These are phyloP conservation scores for Zygaena filipendulae DNA, from an alignment of 2,888 invertebrate genomes.

Conservation along the genomic window DNA sequence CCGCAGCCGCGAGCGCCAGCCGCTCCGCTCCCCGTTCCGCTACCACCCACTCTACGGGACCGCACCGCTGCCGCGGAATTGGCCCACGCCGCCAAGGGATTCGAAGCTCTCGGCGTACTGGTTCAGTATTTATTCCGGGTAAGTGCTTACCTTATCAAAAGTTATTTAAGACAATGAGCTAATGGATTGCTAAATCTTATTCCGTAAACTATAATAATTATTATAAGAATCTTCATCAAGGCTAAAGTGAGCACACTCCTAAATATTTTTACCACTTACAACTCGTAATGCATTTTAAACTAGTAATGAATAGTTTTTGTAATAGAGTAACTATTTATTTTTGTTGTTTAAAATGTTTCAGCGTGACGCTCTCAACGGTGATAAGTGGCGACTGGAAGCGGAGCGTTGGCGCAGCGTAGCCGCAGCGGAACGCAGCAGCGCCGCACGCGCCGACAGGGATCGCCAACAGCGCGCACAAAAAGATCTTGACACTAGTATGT, in stretches of 20 bases:
- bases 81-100: slow-evolving; percentile 71
- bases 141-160: slow-evolving; percentile 39
- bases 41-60: slow-evolving; percentile 26
- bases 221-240: no score
- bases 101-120: slow-evolving; percentile 86
- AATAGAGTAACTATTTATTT: no score
- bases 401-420: slow-evolving; percentile 61
- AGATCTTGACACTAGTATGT: slow-evolving; percentile 57
- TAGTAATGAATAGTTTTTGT: no score
- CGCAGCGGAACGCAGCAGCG: slow-evolving; percentile 50
- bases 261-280: no score
- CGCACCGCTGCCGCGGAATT: slow-evolving; percentile 44
- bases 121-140: slow-evolving; percentile 86
- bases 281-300: no score
- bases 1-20: slow-evolving; percentile 12
- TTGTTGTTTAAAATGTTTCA: no score
- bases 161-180: slow-evolving; percentile 4
- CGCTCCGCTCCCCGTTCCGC: slow-evolving; percentile 33
- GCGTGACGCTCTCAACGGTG: slow-evolving; percentile 60
- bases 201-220: no score
- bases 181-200: no score
- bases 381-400: slow-evolving; percentile 52
- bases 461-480: slow-evolving; percentile 57
- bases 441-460: slow-evolving; percentile 55
- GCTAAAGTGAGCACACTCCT: no score